phyloP scores from a whole-genome alignment of 2,888 invertebrate genomes.

The Cantharis rufa region DNA sequence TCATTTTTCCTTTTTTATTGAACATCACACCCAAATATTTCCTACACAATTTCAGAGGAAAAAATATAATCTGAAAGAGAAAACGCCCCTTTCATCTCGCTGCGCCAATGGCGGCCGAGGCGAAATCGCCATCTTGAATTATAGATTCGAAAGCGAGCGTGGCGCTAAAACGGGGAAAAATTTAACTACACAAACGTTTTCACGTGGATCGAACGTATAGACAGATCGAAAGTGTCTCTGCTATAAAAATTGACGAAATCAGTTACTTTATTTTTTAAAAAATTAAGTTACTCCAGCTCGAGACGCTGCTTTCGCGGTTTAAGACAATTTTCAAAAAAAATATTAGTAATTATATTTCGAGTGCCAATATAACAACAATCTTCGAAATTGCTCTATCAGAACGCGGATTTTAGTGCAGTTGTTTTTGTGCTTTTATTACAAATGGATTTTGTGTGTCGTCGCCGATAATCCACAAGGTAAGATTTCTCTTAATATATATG shows the following conservation, averaged over 20 bases:
- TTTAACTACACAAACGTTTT: slow-evolving; percentile 47
- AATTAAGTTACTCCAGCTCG: neutral
- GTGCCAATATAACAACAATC: neutral
- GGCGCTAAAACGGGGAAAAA: slow-evolving; percentile 47
- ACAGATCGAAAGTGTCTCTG: slow-evolving; percentile 47
- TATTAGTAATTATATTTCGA: neutral
- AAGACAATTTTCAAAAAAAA: neutral
- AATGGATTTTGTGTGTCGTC: neutral
- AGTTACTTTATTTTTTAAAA: slow-evolving; percentile 32
- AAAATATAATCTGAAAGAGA: slow-evolving; percentile 29
- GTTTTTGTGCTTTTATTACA: neutral
- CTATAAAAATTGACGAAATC: slow-evolving; percentile 48
- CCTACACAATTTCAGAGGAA: slow-evolving; percentile 29
- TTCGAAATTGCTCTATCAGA: neutral
- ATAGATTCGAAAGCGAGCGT: slow-evolving; percentile 38
- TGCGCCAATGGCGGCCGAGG: slow-evolving; percentile 41
- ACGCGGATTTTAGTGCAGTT: neutral
- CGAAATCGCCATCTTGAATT: slow-evolving; percentile 49
- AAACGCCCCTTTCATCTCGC: slow-evolving; percentile 40
- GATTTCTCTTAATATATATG: neutral
- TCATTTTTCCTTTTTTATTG: slow-evolving; percentile 34
- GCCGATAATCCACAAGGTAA: neutral
- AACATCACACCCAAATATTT: slow-evolving; percentile 22
- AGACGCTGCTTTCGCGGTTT: neutral
- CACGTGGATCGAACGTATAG: slow-evolving; percentile 44